Percentiles rank a stretch among this genome's conserved stretches.
These are phyloP conservation scores for Petromus typicus DNA, from an alignment of 2,113 vertebrate species.

Conservation along the genomic window DNA sequence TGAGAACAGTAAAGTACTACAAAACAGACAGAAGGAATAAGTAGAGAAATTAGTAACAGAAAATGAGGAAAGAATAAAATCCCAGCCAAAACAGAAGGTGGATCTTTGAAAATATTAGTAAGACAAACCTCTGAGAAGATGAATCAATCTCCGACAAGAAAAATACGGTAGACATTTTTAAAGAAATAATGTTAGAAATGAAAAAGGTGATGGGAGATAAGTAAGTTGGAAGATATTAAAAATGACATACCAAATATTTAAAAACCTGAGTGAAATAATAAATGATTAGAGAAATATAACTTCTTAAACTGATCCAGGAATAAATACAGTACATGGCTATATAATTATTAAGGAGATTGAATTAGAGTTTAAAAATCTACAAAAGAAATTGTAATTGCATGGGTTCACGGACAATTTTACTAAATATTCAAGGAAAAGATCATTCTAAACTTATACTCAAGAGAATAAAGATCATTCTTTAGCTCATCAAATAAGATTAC, in stretches of 20 bases:
- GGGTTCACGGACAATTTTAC: neutral
- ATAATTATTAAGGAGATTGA: conserved; percentile 18
- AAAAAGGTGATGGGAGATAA: neutral
- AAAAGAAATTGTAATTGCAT: neutral
- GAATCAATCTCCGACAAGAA: neutral
- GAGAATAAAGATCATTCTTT: neutral
- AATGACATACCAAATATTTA: conserved; percentile 23
- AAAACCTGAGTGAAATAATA: conserved; percentile 2
- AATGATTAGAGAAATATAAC: conserved; percentile 1
- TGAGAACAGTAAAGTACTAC: conserved; percentile 8
- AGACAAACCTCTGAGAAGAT: neutral
- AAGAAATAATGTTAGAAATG: conserved; percentile 38
- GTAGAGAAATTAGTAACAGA: neutral
- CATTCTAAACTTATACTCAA: neutral
- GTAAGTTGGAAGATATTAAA: conserved; percentile 3
- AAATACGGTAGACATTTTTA: neutral
- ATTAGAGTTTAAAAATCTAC: neutral
- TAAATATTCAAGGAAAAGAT: conserved; percentile 41
- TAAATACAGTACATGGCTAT: neutral
- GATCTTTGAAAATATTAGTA: conserved; percentile 44
- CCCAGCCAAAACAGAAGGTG: neutral
- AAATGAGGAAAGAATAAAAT: neutral
- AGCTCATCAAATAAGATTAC: neutral
- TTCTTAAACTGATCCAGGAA: conserved; percentile 44
- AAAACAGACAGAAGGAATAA: neutral